phyloP scores from a whole-genome alignment of 2,888 invertebrate genomes.

The Drosophila birchii region DNA sequence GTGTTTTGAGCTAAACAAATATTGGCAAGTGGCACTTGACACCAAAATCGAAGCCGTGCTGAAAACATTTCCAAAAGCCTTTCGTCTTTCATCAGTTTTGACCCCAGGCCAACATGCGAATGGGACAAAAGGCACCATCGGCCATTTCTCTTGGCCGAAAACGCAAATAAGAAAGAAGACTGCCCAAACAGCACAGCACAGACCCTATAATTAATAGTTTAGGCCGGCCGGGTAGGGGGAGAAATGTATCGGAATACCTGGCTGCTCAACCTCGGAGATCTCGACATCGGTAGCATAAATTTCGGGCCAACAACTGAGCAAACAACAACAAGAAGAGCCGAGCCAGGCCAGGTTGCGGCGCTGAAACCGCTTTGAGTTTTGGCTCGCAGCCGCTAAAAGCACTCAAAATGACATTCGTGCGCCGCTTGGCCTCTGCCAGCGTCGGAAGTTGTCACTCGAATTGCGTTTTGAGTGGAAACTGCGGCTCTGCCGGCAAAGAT shows the following conservation, averaged over 20 bases:
- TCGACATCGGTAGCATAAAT: slow-evolving; percentile 54
- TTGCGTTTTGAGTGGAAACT: slow-evolving; percentile 79
- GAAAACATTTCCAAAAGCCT: slow-evolving; percentile 13
- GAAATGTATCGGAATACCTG: slow-evolving; percentile 47
- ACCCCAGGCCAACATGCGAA: slow-evolving; percentile 53
- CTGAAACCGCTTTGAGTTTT: slow-evolving; percentile 29
- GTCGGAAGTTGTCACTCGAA: slow-evolving; percentile 59
- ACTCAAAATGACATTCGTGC: slow-evolving; percentile 71
- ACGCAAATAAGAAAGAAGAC: slow-evolving; percentile 47
- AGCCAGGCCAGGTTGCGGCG: slow-evolving; percentile 3
- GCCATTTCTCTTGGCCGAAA: slow-evolving; percentile 43
- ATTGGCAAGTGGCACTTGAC: slow-evolving; percentile 44
- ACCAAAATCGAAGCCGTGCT: slow-evolving; percentile 18
- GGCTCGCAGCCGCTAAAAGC: slow-evolving; percentile 33
- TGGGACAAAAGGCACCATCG: slow-evolving; percentile 32
- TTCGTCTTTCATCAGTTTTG: slow-evolving; percentile 50
- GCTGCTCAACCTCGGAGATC: slow-evolving; percentile 34
- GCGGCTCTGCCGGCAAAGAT: slow-evolving; percentile 74
- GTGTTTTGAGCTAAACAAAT: slow-evolving; percentile 32
- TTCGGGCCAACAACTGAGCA: slow-evolving; percentile 45
- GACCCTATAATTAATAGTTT: slow-evolving; percentile 65
- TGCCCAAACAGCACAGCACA: slow-evolving; percentile 17
- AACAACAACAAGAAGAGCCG: slow-evolving; percentile 34
- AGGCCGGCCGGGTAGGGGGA: slow-evolving; percentile 36
- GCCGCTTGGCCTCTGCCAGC: slow-evolving; percentile 27